Evolutionary conservation across 2,113 vertebrate genomes (phyloP), one percentile per base, ranked within the genome.

Genomic region (Neopipo cinnamomea): DNA sequence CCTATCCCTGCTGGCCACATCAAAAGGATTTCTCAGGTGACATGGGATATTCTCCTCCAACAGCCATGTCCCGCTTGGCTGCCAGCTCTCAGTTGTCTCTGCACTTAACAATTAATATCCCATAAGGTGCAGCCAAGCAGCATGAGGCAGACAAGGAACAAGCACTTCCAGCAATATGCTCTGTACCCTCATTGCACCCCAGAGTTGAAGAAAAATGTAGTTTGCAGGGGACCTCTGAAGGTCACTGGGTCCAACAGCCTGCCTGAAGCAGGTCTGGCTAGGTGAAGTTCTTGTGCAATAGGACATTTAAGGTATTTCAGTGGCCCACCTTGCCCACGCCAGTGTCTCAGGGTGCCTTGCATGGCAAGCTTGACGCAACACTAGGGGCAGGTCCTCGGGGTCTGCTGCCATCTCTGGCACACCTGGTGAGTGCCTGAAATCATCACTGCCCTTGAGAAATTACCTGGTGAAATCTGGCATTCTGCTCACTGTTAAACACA

Each of bases 291-390:
- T 68, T 56, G 63, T 76, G 46, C 24, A 52, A 14, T 3, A 27
- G 56, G 39, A 49, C 3, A 8, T 19, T 28, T 9, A 53, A 47
- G 3, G 27, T 62, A 53, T 41, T 28, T 82, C 2, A 2, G 70
- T 44, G 41, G 18, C 27, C 33, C 46, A 6, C 44, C 27, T 53
- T 50, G 21, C n/a, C 52, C 37, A 27, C 0, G 0, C 11, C 27
- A 33, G 25, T 12, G 33, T 14, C 5, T 7, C 46, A 41, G 17
- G 14, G 7, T 68, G 33, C 27, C 30, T 67, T 9, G 2, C 7
- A 7, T 10, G 18, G 41, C 56, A 44, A 53, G 62, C 22, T 5
- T 44, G 28, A 80, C 33, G 39, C 41, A 68, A 24, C 0, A 2
- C 46, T 49, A 25, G 12, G 6, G 41, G 13, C 39, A 76, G 33